Evolutionary conservation across 1,140 invertebrate species (phyloP), one percentile per base, ranked within the genome.

Genomic region (Ctenoplectra terminalis): DNA sequence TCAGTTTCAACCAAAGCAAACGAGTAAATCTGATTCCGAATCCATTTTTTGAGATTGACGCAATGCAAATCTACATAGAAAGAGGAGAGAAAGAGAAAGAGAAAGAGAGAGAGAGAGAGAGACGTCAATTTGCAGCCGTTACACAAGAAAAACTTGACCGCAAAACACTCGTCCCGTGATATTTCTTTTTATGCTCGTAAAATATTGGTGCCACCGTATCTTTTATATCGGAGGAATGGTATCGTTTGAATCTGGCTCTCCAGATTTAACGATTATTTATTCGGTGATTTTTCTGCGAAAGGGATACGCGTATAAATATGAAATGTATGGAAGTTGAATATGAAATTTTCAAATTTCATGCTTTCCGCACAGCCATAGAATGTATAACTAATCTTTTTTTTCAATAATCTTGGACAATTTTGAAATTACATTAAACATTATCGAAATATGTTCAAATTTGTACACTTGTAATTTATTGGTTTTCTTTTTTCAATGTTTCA

Each of bases 41-140:
- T 74, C 40, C 71, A 74, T 74, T 74, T 74, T 61, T 61, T 56
- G 40, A 31, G 56, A 61, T 73, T 74, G 71, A 48, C 34, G 56
- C 71, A 48, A 74, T 34, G 40, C 54, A 34, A 61, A 61, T 73
- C 40, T 31, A 31, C 0, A n/a, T n/a, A n/a, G n/a, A n/a, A n/a
- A n/a, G n/a, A n/a, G n/a, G n/a, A n/a, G n/a, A n/a, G n/a, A n/a
- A n/a, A n/a, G n/a, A n/a, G n/a, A n/a, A n/a, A n/a, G n/a, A n/a
- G n/a, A n/a, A n/a, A n/a, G n/a, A n/a, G n/a, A n/a, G n/a, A n/a
- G n/a, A 0, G 37, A 46, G 50, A 8, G 29, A 34, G 26, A 17
- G 40, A 34, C 7, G 26, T 26, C 31, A 15, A 43, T 61, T 52
- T 37, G 0, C 3, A 8, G 37, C 48, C 31, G 40, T 54, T 83